Percentiles rank a stretch among this genome's conserved stretches.
Evolutionary conservation across 1,140 invertebrate genomes (phyloP).

Genomic region (Copidosoma floridanum): DNA sequence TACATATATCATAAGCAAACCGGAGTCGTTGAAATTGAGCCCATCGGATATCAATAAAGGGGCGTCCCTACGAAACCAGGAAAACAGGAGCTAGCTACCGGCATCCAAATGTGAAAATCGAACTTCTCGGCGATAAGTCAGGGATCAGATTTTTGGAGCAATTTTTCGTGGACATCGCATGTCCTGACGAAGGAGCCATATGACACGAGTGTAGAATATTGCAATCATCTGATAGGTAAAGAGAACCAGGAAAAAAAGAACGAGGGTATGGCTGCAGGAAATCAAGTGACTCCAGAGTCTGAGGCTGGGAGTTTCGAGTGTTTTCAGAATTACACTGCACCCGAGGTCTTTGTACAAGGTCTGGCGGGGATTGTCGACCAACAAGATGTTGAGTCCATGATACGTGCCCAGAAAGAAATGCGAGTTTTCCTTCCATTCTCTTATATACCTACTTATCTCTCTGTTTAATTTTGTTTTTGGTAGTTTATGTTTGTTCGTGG

Average conservation of each 20-base stretch:
- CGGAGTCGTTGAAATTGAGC: too few relatives aligned
- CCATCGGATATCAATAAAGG: conserved; percentile 25
- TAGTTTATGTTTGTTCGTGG: too few relatives aligned
- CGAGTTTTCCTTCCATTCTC: conserved; percentile 51
- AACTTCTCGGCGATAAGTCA: background rate
- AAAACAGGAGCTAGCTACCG: background rate
- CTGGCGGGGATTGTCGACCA: conserved; percentile 87
- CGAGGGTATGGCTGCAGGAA: conserved; percentile 40
- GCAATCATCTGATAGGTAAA: too few relatives aligned
- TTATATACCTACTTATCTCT: too few relatives aligned
- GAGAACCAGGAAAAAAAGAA: too few relatives aligned
- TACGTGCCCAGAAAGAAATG: conserved; percentile 91
- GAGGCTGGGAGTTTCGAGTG: conserved; percentile 74
- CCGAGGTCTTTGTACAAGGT: conserved; percentile 87
- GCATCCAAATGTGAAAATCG: too few relatives aligned
- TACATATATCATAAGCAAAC: too few relatives aligned
- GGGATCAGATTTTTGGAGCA: background rate
- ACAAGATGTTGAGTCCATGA: conserved; percentile 86
- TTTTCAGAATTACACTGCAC: conserved; percentile 85
- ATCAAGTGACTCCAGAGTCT: conserved; percentile 63
- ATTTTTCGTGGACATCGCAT: background rate
- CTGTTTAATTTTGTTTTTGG: too few relatives aligned
- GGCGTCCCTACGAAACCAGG: conserved; percentile 3
- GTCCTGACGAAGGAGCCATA: background rate
- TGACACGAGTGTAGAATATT: too few relatives aligned